These are phyloP conservation scores for Copidosoma aretas DNA, from an alignment of 2,888 invertebrate species.

Conservation along the genomic window DNA sequence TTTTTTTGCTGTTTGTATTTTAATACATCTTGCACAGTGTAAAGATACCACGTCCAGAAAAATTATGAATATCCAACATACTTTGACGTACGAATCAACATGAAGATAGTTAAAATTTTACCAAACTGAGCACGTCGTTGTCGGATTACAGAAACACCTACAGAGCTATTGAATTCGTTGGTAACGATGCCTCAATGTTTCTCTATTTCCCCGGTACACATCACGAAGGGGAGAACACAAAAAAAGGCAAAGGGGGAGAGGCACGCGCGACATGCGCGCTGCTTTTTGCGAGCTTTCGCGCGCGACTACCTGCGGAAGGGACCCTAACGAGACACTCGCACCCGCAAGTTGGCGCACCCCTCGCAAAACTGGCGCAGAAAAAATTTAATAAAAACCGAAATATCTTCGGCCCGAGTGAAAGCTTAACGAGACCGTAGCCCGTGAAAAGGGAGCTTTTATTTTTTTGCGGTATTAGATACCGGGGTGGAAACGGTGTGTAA, in stretches of 20 bases:
- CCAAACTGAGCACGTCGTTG: no score
- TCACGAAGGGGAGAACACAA: neutral
- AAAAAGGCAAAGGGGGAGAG: constrained; percentile 2
- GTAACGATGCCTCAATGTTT: neutral
- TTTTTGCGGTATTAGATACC: no score
- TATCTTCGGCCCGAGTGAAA: constrained; percentile 30
- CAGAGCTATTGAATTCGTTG: constrained; percentile 20
- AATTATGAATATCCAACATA: no score
- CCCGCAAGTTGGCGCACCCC: neutral
- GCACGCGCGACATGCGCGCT: neutral
- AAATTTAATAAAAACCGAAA: constrained; percentile 45
- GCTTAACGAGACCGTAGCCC: constrained; percentile 17
- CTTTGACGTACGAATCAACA: no score
- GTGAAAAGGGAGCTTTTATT: no score
- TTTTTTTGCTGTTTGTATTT: no score
- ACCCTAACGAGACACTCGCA: constrained; percentile 25
- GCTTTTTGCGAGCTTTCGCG: constrained; percentile 15
- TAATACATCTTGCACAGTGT: no score
- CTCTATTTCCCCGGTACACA: constrained; percentile 7
- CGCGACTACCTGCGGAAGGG: no score
- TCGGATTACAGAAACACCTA: no score
- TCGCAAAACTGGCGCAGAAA: constrained; percentile 38
- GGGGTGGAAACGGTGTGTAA: no score
- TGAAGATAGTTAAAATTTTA: no score
- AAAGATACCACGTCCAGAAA: no score